A percentile compares a stretch with the other conserved stretches of the same genome.
Conservation (phyloP, 1,140 invertebrate species). For the Drosophila pseudoobscura region DNA sequence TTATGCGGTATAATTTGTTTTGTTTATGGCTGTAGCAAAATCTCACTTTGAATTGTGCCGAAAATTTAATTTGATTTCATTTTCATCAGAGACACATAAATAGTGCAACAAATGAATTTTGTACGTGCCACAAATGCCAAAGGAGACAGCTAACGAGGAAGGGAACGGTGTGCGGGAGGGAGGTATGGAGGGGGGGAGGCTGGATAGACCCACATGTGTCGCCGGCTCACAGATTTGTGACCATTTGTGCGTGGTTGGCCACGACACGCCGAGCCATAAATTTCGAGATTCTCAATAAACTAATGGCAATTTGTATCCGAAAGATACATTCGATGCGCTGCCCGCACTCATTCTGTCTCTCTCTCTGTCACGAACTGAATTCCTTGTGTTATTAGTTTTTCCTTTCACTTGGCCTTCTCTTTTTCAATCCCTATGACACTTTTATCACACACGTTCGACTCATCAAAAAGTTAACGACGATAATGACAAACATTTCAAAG, state of each 20-base stretch:
- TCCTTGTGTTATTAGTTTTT: slow-evolving; percentile 68
- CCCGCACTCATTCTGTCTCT: slow-evolving; percentile 10
- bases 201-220: slow-evolving; percentile 52
- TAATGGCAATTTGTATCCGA: slow-evolving; percentile 81
- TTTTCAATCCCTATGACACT: slow-evolving; percentile 72
- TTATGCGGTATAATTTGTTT: slow-evolving; percentile 32
- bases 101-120: slow-evolving; percentile 80
- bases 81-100: slow-evolving; percentile 73
- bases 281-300: slow-evolving; percentile 77
- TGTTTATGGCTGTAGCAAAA: slow-evolving; percentile 39
- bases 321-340: slow-evolving; percentile 62
- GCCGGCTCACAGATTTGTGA: slow-evolving; percentile 69
- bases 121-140: slow-evolving; percentile 77
- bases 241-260: slow-evolving; percentile 74
- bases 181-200: neutral
- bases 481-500: slow-evolving; percentile 81
- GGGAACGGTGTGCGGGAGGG: neutral
- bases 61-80: slow-evolving; percentile 82
- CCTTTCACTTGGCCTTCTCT: slow-evolving; percentile 30
- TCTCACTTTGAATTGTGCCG: slow-evolving; percentile 74
- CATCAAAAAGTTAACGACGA: slow-evolving; percentile 80
- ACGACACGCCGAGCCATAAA: slow-evolving; percentile 74
- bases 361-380: slow-evolving; percentile 56
- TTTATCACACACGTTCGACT: slow-evolving; percentile 80
- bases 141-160: slow-evolving; percentile 2